A percentile compares a stretch with the other conserved stretches of the same genome.
These are phyloP conservation scores for Napeogenes sylphis DNA, from an alignment of 2,888 invertebrate genomes.

Conservation along the genomic window DNA sequence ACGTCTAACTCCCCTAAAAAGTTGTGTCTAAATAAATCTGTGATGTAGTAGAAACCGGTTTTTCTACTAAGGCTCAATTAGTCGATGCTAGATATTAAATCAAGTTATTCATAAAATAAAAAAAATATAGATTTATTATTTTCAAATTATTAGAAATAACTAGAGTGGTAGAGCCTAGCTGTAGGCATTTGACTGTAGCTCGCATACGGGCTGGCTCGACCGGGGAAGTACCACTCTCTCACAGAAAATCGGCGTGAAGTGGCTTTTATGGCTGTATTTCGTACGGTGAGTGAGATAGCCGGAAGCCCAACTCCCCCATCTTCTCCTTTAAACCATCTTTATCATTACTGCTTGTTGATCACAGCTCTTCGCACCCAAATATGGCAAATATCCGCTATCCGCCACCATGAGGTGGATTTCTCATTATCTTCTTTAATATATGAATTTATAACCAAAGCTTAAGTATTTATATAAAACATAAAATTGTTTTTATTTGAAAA, in stretches of 20 bases:
- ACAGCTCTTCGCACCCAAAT: no score
- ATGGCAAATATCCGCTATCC: no score
- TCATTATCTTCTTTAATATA: no score
- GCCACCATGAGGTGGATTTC: no score
- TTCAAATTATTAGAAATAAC: neutral
- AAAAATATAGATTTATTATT: neutral
- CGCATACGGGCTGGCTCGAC: neutral
- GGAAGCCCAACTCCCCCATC: neutral
- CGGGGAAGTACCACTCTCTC: constrained; percentile 1
- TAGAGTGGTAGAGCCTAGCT: neutral
- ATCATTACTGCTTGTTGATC: neutral
- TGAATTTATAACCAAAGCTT: no score
- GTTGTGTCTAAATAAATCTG: no score
- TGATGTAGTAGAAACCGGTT: no score
- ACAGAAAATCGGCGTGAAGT: neutral
- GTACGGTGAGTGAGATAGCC: neutral
- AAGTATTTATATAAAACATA: no score
- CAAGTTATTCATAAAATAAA: neutral
- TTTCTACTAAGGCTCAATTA: neutral
- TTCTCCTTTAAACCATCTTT: neutral
- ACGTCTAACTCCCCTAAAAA: no score
- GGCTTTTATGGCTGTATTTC: neutral
- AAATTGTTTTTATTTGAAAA: no score
- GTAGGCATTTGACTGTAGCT: neutral
- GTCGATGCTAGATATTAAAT: neutral